Percentiles rank a stretch among this genome's conserved stretches.
Evolutionary conservation across 23 tunicate genomes (phyloP).

Genomic region (Trididemnum miniatum): DNA sequence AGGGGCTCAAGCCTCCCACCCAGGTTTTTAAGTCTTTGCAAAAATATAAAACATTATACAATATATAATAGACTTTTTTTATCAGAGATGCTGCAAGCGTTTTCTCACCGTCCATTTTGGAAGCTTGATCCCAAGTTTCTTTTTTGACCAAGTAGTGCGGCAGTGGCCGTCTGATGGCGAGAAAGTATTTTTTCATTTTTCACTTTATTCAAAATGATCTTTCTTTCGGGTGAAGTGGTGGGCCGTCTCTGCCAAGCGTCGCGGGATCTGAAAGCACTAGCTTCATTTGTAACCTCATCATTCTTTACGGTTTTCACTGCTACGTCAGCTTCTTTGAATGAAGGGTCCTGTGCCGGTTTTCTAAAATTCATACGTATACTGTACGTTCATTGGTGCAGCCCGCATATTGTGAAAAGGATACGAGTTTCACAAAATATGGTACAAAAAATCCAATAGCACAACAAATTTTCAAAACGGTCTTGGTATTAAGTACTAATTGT

Average conservation of each 20-base stretch:
- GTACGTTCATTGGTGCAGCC: no score
- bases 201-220: constrained; percentile 18
- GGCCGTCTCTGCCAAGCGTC: constrained; percentile 14
- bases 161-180: background rate
- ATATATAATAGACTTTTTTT: no score
- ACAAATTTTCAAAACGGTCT: no score
- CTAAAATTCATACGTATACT: no score
- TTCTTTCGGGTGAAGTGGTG: constrained; percentile 35
- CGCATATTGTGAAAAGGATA: no score
- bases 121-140: background rate
- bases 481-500: no score
- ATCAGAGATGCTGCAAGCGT: no score
- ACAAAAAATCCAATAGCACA: no score
- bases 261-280: constrained; percentile 11
- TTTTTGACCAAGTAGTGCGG: background rate
- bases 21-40: no score
- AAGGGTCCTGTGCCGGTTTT: background rate
- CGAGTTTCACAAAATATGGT: no score
- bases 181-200: constrained; percentile 18
- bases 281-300: background rate
- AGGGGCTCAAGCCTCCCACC: no score
- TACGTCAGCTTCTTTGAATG: background rate
- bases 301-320: background rate
- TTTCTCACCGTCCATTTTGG: background rate
- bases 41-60: no score